Percentiles rank a stretch among this genome's conserved stretches.
phyloP scores from a whole-genome alignment of 2,113 vertebrate species.

The Chlamydotis undulata region DNA sequence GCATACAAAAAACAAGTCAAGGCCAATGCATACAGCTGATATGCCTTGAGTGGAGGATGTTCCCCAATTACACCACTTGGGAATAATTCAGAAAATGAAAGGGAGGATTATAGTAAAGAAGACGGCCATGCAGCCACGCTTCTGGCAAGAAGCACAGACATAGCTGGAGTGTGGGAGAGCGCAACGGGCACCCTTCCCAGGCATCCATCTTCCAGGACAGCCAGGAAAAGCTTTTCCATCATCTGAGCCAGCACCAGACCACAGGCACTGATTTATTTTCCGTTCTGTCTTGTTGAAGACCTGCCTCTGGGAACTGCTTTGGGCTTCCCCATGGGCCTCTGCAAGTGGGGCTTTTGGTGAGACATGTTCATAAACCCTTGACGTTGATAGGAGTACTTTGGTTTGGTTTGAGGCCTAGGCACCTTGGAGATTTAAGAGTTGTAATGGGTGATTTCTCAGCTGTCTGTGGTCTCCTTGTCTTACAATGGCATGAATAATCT shows the following conservation, averaged over 20 bases:
- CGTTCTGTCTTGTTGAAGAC: not conserved
- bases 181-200: fast-evolving
- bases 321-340: not conserved
- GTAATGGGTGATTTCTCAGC: not conserved
- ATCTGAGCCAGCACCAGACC: not conserved
- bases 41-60: not conserved
- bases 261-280: not conserved
- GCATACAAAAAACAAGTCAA: not conserved
- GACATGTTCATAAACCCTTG: not conserved
- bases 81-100: not conserved
- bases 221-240: not conserved
- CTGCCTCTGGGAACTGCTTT: not conserved
- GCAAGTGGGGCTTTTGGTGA: not conserved
- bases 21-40: not conserved
- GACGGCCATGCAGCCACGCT: not conserved
- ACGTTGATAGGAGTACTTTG: not conserved
- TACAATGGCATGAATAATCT: not conserved
- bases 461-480: not conserved
- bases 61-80: not conserved
- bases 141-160: not conserved
- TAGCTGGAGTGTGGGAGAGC: not conserved
- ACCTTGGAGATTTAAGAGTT: not conserved
- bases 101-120: not conserved
- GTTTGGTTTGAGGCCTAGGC: not conserved
- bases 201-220: not conserved